Evolutionary conservation across 1,140 invertebrate species (phyloP).

Genomic region (Temnothorax curvispinosus): DNA sequence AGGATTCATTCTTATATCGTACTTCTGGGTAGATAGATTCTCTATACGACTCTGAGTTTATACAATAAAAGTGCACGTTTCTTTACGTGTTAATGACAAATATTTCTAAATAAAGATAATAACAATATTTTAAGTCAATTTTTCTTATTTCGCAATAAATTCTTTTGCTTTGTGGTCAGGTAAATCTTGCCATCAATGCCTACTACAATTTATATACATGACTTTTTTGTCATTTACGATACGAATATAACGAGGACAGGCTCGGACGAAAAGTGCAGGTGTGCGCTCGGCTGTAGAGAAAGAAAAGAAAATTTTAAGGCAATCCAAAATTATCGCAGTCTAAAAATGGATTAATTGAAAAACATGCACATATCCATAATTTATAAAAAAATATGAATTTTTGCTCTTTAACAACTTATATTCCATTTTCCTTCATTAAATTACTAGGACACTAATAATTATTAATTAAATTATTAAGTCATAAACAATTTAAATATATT

Average conservation of each 20-base stretch:
- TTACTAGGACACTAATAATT: background rate
- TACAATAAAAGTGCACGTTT: conserved; percentile 20
- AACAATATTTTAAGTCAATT: conserved; percentile 52
- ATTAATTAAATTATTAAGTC: background rate
- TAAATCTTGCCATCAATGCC: conserved; percentile 72
- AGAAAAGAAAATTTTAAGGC: conserved; percentile 54
- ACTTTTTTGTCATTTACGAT: conserved; percentile 81
- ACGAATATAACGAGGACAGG: conserved; percentile 85
- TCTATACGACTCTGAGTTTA: conserved; percentile 25
- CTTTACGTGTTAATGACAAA: conserved; percentile 11
- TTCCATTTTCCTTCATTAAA: background rate
- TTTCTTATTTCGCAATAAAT: conserved; percentile 4
- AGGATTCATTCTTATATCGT: conserved; percentile 12
- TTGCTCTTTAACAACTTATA: background rate
- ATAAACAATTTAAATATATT: background rate
- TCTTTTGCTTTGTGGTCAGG: conserved; percentile 55
- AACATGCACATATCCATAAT: background rate
- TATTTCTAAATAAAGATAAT: conserved; percentile 20
- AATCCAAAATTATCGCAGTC: background rate
- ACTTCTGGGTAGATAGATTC: conserved; percentile 1
- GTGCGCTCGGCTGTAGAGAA: conserved; percentile 78
- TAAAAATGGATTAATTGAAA: conserved; percentile 8
- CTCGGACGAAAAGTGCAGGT: conserved; percentile 84
- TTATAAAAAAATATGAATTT: background rate
- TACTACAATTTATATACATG: conserved; percentile 82